phyloP scores from a whole-genome alignment of 2,113 vertebrate genomes.

The Oenanthe melanoleuca region DNA sequence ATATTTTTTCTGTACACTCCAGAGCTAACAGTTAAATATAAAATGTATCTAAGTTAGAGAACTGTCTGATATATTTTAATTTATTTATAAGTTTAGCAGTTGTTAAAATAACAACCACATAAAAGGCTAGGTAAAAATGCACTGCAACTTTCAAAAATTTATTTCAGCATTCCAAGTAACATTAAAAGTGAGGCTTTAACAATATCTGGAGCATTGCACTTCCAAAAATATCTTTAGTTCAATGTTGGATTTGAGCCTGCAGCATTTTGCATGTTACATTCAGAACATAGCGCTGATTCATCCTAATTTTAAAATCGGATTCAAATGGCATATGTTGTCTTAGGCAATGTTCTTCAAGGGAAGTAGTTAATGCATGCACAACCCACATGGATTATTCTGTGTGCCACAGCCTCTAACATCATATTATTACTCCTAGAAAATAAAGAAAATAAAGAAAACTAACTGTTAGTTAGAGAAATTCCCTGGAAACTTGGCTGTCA shows the following conservation, averaged over 20 bases:
- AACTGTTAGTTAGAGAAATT: background rate
- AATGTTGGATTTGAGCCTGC: slow-evolving; percentile 32
- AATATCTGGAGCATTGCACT: slow-evolving; percentile 10
- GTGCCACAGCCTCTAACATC: background rate
- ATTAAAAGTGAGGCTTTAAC: background rate
- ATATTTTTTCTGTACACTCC: background rate
- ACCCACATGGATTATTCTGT: background rate
- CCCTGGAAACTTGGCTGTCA: background rate
- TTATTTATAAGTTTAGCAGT: background rate
- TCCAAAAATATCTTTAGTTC: slow-evolving; percentile 47
- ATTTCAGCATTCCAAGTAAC: background rate
- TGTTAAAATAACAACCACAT: background rate
- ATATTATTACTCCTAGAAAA: background rate
- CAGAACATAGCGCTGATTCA: slow-evolving; percentile 1
- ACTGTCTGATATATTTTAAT: background rate
- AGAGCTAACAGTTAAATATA: background rate
- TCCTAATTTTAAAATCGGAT: background rate
- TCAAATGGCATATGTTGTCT: slow-evolving; percentile 31
- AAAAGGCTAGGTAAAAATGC: background rate
- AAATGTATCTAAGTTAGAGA: background rate
- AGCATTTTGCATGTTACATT: slow-evolving; percentile 30
- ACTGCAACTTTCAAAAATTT: background rate
- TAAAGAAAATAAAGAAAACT: background rate
- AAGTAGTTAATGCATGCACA: background rate
- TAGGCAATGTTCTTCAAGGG: slow-evolving; percentile 23